Conservation (phyloP, 2,888 invertebrate species). For the Rapana venosa region DNA sequence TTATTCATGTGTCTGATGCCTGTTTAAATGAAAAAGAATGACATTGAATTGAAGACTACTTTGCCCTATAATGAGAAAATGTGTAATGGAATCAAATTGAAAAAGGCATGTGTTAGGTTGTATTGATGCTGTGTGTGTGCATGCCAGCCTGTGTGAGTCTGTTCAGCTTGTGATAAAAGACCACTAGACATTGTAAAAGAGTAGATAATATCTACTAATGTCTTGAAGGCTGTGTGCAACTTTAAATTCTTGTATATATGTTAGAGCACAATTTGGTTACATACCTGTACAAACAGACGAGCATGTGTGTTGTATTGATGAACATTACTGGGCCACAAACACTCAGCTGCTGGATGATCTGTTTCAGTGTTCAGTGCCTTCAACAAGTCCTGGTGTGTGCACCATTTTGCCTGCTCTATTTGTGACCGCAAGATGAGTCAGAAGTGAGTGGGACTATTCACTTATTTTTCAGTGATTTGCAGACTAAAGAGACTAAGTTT, state of each 20-base stretch:
- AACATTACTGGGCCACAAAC: too few species aligned
- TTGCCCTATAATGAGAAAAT: too few species aligned
- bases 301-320: too few species aligned
- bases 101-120: too few species aligned
- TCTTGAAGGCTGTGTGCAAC: background rate
- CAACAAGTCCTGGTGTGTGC: constrained; percentile 99
- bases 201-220: background rate
- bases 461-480: too few species aligned
- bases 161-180: background rate
- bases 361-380: constrained; percentile 94
- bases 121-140: background rate
- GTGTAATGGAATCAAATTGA: too few species aligned
- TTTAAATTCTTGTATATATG: too few species aligned
- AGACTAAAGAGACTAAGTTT: too few species aligned
- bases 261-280: background rate
- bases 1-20: background rate
- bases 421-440: constrained; percentile 95
- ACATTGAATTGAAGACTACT: too few species aligned
- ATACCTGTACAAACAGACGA: background rate
- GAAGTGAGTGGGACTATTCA: constrained; percentile 81
- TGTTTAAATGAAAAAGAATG: too few species aligned
- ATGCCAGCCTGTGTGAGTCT: background rate
- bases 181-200: too few species aligned
- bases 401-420: constrained; percentile 98
- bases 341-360: background rate